phyloP scores from a whole-genome alignment of 30 jellyfish, hydroid and myxozoan genomes.

The Mastigias papua region DNA sequence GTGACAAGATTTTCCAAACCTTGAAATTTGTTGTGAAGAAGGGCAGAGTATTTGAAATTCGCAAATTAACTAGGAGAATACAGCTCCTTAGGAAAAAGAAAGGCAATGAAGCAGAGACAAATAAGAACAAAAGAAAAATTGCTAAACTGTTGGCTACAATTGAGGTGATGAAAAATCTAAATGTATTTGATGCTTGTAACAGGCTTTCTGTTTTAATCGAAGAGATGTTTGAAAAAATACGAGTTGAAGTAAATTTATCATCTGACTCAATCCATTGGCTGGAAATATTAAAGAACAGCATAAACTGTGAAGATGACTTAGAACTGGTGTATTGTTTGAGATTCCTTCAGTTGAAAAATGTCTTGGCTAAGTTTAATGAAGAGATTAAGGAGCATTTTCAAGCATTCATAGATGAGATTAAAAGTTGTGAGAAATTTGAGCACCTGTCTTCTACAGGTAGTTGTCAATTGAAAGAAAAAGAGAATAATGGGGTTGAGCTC shows the following conservation, averaged over 20 bases:
- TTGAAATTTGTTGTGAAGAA: constrained; percentile 30
- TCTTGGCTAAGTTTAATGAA: background rate
- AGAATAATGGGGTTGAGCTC: background rate
- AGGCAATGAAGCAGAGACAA: constrained; percentile 47
- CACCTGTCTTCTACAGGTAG: background rate
- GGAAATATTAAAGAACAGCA: background rate
- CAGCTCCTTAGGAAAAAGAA: constrained; percentile 25
- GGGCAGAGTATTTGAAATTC: constrained; percentile 62
- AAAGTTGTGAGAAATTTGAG: background rate
- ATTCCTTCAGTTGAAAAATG: background rate
- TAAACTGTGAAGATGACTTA: background rate
- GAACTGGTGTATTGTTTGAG: background rate
- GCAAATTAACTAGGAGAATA: constrained; percentile 23
- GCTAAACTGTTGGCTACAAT: constrained; percentile 7
- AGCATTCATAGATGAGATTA: background rate
- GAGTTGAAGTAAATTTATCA: background rate
- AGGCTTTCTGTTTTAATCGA: background rate
- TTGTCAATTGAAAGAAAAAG: background rate
- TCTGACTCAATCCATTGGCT: background rate
- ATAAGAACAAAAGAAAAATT: constrained; percentile 53
- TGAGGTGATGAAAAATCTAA: constrained; percentile 18
- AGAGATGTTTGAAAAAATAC: background rate
- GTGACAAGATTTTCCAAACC: background rate
- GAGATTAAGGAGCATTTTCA: background rate
- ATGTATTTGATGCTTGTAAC: background rate